Evolutionary conservation across 2,888 invertebrate species (phyloP), one percentile per base, ranked within the genome.

Genomic region (Ormia ochracea): DNA sequence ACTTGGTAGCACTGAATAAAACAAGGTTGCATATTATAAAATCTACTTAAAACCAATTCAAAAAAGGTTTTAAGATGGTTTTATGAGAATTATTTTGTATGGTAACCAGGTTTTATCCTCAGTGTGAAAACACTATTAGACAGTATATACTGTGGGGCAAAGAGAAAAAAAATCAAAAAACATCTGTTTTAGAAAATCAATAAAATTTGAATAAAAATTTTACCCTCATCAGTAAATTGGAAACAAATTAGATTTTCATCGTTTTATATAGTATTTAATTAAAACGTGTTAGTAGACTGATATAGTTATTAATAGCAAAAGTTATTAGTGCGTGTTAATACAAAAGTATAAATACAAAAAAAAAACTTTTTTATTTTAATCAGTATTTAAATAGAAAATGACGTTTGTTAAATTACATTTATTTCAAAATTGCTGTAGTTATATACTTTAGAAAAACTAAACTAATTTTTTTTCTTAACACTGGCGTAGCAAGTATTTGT

Each of bases 271-370:
- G 3, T 59, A 38, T 19, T n/a, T 14, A n/a, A 50, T 36, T 50
- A 56, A 36, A 54, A 43, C 28, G n/a, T 23, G 19, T 61, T 56
- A 69, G 38, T 36, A 76, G n/a, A 63, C 63, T 69, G 63, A 63
- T 54, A 76, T 48, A 48, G 19, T 52, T 61, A 28, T 45, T 33
- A 63, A 63, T 58, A 68, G 61, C 9, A 59, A 68, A 52, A 59
- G 23, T 33, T 58, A 66, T 58, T 65, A 28, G 58, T 52, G 41
- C 43, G 36, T 56, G 50, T 10, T 52, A 66, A 54, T 43, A 43
- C 33, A 23, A 26, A 31, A 21, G 36, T 59, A 12, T 14, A 9
- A 28, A 33, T 19, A 56, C 21, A 36, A 1, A 31, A 19, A 4
- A 33, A 12, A 21, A 6, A 43, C 21, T 21, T 4, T 43, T 36